phyloP scores from a whole-genome alignment of 2,113 vertebrate genomes.

The Pomatorhinus ruficollis region DNA sequence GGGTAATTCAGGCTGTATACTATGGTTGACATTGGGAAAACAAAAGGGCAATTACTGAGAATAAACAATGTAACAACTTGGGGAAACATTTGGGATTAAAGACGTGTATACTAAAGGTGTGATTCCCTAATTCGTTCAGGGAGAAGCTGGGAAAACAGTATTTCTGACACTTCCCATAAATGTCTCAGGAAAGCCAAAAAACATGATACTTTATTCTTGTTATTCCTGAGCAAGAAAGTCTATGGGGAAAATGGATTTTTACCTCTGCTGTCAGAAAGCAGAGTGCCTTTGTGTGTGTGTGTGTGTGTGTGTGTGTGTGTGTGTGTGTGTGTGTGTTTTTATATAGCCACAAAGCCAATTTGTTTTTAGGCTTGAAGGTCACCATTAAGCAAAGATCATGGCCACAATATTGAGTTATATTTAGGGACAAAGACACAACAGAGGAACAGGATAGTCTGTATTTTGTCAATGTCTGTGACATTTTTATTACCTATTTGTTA shows the following conservation, averaged over 20 bases:
- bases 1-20: not conserved
- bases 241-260: not conserved
- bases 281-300: not conserved
- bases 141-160: not conserved
- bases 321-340: not conserved
- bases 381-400: not conserved
- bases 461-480: not conserved
- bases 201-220: not conserved
- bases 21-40: not conserved
- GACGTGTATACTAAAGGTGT: not conserved
- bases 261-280: not conserved
- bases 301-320: not conserved
- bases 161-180: not conserved
- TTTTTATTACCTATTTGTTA: slow-evolving; percentile 33
- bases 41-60: not conserved
- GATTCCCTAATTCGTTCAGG: not conserved
- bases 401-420: slow-evolving; percentile 12
- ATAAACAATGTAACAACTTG: not conserved
- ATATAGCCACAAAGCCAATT: not conserved
- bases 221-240: not conserved
- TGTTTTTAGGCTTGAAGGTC: slow-evolving; percentile 20
- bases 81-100: not conserved
- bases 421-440: slow-evolving; percentile 23
- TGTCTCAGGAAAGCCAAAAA: not conserved
- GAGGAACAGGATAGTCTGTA: not conserved